phyloP scores from a whole-genome alignment of 2,888 invertebrate species.

The Rhopalosiphum nymphaeae region DNA sequence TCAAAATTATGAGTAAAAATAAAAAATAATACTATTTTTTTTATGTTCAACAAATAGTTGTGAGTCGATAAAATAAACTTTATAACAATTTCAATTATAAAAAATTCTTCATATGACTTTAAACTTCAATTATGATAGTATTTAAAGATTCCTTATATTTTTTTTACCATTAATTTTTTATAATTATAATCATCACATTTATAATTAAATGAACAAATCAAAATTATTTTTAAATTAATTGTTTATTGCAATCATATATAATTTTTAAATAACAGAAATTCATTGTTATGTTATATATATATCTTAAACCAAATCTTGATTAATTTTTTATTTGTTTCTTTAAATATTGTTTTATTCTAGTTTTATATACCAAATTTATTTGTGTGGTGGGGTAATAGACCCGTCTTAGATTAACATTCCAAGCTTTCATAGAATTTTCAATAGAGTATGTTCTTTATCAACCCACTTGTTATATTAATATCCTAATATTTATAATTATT shows the following conservation, averaged over 20 bases:
- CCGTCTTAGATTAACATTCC: neutral
- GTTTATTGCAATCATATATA: neutral
- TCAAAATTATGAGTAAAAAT: neutral
- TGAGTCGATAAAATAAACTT: neutral
- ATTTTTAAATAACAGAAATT: neutral
- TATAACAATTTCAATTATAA: neutral
- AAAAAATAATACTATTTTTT: neutral
- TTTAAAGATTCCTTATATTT: neutral
- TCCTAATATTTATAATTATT: too few species aligned
- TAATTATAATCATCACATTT: neutral
- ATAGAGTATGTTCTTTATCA: neutral
- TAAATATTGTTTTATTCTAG: neutral
- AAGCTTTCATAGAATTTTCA: neutral
- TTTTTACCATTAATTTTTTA: neutral
- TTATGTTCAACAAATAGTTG: neutral
- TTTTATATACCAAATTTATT: neutral
- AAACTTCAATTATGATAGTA: neutral
- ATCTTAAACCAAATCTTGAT: neutral
- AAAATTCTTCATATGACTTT: neutral
- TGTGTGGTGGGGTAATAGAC: neutral
- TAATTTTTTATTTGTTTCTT: neutral
- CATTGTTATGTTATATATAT: neutral
- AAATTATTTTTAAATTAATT: neutral
- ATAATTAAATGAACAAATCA: neutral
- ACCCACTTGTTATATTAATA: too few species aligned